A percentile compares a stretch with the other conserved stretches of the same genome.
phyloP scores from a whole-genome alignment of 2,113 vertebrate genomes.

The Callopanchax toddi region DNA sequence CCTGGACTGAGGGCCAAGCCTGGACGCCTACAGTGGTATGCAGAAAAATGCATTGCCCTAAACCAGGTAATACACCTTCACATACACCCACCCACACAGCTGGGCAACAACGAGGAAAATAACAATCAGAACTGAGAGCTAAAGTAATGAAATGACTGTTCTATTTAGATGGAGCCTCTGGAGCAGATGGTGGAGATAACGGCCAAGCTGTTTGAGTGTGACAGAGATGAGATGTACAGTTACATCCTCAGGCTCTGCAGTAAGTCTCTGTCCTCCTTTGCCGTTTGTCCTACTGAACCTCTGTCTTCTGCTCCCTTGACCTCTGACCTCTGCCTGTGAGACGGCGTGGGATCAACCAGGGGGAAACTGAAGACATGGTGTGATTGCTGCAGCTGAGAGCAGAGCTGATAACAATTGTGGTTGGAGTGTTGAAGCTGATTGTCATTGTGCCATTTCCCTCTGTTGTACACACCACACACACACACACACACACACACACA shows the following conservation, averaged over 20 bases:
- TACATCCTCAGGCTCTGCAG: constrained; percentile 85
- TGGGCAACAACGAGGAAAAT: neutral
- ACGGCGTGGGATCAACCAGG: constrained; percentile 24
- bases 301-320: neutral
- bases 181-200: constrained; percentile 91
- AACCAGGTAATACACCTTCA: constrained; percentile 85
- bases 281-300: neutral
- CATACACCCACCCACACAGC: neutral
- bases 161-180: constrained; percentile 84
- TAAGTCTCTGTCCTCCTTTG: constrained; percentile 71
- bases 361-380: constrained; percentile 39
- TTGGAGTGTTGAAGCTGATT: constrained; percentile 73
- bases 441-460: constrained; percentile 50
- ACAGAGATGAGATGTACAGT: constrained; percentile 93
- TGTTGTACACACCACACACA: no score
- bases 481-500: neutral
- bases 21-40: constrained; percentile 87
- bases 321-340: constrained; percentile 2
- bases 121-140: neutral
- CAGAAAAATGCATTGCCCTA: constrained; percentile 82
- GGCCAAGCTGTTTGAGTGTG: constrained; percentile 90
- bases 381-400: constrained; percentile 58
- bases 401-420: constrained; percentile 58
- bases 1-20: constrained; percentile 89
- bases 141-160: neutral